Conservation (phyloP, 1,140 invertebrate genomes). For the Brachionus asplanchnoidis region DNA sequence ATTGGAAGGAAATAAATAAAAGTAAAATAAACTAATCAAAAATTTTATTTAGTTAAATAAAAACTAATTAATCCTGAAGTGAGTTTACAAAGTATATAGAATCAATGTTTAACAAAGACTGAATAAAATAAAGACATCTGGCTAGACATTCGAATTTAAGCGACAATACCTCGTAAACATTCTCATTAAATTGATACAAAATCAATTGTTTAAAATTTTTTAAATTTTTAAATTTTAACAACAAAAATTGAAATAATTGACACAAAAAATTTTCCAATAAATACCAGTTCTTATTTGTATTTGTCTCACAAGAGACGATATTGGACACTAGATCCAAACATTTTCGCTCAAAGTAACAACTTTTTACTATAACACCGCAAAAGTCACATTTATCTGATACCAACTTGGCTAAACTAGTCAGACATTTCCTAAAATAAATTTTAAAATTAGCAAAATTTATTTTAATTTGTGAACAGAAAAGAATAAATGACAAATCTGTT, state of each 20-base stretch:
- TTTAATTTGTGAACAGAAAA: neutral
- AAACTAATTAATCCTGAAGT: neutral
- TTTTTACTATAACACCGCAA: neutral
- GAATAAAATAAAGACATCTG: neutral
- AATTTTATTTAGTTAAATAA: neutral
- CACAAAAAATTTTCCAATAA: neutral
- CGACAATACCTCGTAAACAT: neutral
- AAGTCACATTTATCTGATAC: neutral
- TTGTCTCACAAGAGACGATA: neutral
- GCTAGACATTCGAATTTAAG: neutral
- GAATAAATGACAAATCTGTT: neutral
- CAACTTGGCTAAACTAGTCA: neutral
- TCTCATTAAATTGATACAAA: neutral
- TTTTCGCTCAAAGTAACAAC: neutral
- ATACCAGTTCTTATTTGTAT: neutral
- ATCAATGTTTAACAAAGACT: neutral
- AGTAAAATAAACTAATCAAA: neutral
- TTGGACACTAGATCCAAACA: neutral
- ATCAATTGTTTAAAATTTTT: neutral
- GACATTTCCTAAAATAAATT: slow-evolving; percentile 6
- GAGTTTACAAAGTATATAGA: neutral
- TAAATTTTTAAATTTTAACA: neutral
- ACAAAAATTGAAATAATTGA: neutral
- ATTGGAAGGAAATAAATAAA: neutral
- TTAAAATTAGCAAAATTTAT: neutral